Evolutionary conservation across 2,888 invertebrate genomes (phyloP), one percentile per base, ranked within the genome.

Genomic region (Deladenus siricidicola): DNA sequence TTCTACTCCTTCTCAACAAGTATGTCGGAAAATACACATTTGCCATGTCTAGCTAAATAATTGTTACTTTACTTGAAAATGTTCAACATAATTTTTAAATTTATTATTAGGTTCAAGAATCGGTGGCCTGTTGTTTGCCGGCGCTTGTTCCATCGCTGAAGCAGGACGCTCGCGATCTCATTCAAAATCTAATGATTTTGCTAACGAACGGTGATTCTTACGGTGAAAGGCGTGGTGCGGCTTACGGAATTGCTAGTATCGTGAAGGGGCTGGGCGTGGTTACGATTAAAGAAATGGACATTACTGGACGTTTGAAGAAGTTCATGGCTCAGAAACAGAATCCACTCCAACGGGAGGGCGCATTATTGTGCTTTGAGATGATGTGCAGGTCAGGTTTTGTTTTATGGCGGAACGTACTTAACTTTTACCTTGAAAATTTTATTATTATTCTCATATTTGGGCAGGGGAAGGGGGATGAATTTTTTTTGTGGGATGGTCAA

Each of bases 201-300:
- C 83, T 94, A 48, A 85, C 92, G 24, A 90, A 90, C 67, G 89
- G 89, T 0, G 89, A 90, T 70, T 89, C 88, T 75, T 94, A 92
- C 79, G 93, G 92, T 1, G 89, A 90, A 77, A 84, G 89, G 80
- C 86, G 89, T 82, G 98, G 98, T 14, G 96, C 98, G 90, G 51
- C 91, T 92, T 69, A 70, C 42, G 77, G 77, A 60, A 72, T 99
- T 59, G 96, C 96, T 0, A 96, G 96, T 1, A 76, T 85, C 43
- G 90, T 98, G 57, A 94, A 96, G 81, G 98, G 98, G 0, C 86
- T 96, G 80, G 96, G 96, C 24, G 94, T 98, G 69, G 83, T 94
- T 39, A 89, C 91, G 0, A 83, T 96, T 93, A 79, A 91, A 49
- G 91, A 96, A 73, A 91, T 96, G 48, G 94, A 94, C 90, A 87